Conservation (phyloP, 2,797 vertebrate genomes). For the Artibeus jamaicensis region DNA sequence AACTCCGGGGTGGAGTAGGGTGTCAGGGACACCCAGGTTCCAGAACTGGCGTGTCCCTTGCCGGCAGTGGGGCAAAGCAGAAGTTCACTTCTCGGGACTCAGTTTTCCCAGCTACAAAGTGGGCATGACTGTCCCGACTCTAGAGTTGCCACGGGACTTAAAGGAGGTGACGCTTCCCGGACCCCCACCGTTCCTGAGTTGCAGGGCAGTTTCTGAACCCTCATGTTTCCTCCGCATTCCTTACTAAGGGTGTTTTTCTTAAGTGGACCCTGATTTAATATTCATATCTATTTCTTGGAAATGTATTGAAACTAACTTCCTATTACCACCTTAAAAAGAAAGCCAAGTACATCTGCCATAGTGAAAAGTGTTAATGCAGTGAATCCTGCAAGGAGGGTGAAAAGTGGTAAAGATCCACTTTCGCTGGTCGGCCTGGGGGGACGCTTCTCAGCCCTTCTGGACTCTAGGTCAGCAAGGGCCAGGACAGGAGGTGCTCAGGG, state of each 20-base stretch:
- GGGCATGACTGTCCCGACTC: neutral
- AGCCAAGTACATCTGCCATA: neutral
- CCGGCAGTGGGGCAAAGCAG: neutral
- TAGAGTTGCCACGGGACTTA: neutral
- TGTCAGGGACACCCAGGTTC: neutral
- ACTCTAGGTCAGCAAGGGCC: neutral
- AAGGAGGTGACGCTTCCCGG: accelerated
- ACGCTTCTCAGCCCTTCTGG: accelerated
- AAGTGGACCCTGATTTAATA: neutral
- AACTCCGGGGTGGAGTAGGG: too few species aligned
- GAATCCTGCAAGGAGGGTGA: neutral
- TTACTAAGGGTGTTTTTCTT: neutral
- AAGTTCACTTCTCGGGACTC: neutral
- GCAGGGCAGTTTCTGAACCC: neutral
- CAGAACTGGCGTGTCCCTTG: neutral
- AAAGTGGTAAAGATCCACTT: neutral
- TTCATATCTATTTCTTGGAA: neutral
- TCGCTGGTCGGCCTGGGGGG: accelerated
- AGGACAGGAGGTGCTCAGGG: too few species aligned
- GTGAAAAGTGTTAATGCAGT: neutral
- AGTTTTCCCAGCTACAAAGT: neutral
- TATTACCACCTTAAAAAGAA: neutral
- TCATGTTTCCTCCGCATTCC: neutral
- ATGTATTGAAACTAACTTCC: neutral
- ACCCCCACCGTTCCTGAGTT: accelerated